Evolutionary conservation across 2,888 invertebrate species (phyloP), one percentile per base, ranked within the genome.

Genomic region (Encarsia formosa): DNA sequence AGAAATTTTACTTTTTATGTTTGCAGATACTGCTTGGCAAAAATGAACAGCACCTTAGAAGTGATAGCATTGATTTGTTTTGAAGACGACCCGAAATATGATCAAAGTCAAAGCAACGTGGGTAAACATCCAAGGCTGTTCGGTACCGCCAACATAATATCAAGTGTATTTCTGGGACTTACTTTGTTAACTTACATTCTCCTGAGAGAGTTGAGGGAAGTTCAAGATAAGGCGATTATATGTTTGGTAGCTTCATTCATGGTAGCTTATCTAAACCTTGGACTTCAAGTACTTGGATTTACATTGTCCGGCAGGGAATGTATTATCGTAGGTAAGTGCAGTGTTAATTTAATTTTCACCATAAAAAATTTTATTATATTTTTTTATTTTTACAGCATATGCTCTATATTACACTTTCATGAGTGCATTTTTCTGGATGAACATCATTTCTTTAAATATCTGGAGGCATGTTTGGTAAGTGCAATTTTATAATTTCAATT

Each of bases 361-460:
- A n/a, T n/a, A n/a, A 24, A 2, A n/a, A 23, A 24, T 22, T 18
- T 22, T 5, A 9, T 3, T 23, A 23, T 6, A 37, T 9, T 26
- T 42, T 29, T 26, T 56, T 56, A 54, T 39, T 19, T 50, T 68
- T 76, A 58, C 64, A 82, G 83, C 79, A 13, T 82, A 81, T 61
- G 61, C 78, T 11, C 73, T 81, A 8, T 83, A 83, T 64, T 79
- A 78, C 58, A 79, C 81, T 70, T 82, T 84, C 75, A 74, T 86
- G 66, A 79, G 82, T 2, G 79, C 83, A n/a, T 86, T 86, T 72
- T 84, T 85, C 66, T 86, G 86, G 86, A 75, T 86, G 72, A 85
- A 84, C 63, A 76, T 84, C 5, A 79, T 85, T 20, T 79, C 83
- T 31, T 81, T 85, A 59, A 85, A 87, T 65, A 79, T 86, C 47